phyloP scores from a whole-genome alignment of 2,797 vertebrate species.

The Cyprinella venusta region DNA sequence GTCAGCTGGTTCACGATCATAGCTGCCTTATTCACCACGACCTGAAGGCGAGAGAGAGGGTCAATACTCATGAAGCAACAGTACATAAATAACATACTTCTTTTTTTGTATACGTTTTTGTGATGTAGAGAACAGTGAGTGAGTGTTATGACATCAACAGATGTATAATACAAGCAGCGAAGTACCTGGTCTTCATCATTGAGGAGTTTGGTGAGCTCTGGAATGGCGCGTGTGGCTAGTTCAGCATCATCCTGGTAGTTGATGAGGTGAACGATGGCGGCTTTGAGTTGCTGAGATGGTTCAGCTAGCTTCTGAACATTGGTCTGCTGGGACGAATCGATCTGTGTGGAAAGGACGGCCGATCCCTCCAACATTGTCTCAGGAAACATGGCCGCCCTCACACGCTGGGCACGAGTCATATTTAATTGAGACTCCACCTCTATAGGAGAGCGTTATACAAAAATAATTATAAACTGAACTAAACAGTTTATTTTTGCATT shows the following conservation, averaged over 20 bases:
- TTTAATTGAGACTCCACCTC: conserved; percentile 84
- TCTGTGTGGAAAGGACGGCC: conserved; percentile 85
- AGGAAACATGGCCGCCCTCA: conserved; percentile 94
- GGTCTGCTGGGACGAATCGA: conserved; percentile 88
- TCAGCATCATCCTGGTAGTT: conserved; percentile 99
- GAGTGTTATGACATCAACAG: not conserved
- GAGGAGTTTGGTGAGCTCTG: conserved; percentile 97
- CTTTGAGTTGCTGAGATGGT: conserved; percentile 95
- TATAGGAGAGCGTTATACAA: not conserved
- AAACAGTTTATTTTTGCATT: not conserved
- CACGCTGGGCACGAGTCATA: conserved; percentile 87
- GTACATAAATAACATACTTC: not conserved
- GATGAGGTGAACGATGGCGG: conserved; percentile 95
- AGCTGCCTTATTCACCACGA: conserved; percentile 94
- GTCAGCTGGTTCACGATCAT: conserved; percentile 99
- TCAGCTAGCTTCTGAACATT: conserved; percentile 96
- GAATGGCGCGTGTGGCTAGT: conserved; percentile 92
- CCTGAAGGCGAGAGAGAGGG: conserved; percentile 68
- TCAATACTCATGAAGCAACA: conserved; percentile 8
- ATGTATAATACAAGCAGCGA: not conserved
- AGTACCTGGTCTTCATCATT: conserved; percentile 95
- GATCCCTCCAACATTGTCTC: conserved; percentile 83
- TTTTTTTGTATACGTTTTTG: not conserved
- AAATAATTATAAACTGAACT: not conserved
- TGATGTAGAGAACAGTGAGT: not conserved